These are phyloP conservation scores for Potamarius usumacintae DNA, from an alignment of 2,113 vertebrate genomes.

Conservation along the genomic window DNA sequence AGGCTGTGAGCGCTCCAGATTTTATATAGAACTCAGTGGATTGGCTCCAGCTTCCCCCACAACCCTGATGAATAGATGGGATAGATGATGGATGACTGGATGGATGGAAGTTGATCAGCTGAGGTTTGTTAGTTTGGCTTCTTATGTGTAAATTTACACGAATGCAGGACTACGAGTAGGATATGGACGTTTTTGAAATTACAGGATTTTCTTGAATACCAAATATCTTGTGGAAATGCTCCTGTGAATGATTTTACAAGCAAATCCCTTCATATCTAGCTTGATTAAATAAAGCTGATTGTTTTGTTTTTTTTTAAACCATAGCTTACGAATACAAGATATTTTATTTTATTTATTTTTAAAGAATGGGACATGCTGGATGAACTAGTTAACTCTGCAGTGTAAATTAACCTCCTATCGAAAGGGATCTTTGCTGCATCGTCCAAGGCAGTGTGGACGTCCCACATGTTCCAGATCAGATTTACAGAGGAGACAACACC, in stretches of 20 bases:
- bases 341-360: neutral
- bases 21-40: no score
- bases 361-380: neutral
- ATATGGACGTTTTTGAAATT: neutral
- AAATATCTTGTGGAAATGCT: neutral
- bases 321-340: neutral
- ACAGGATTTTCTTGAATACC: neutral
- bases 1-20: no score
- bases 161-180: neutral
- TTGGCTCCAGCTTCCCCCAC: no score
- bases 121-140: no score
- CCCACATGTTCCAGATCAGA: constrained; percentile 34
- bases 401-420: neutral
- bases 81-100: no score
- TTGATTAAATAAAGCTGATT: neutral
- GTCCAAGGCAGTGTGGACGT: constrained; percentile 32
- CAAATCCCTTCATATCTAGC: neutral
- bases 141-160: neutral
- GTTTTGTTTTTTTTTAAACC: neutral
- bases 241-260: neutral
- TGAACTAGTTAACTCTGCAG: neutral
- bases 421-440: constrained; percentile 19
- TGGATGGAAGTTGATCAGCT: no score
- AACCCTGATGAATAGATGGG: no score
- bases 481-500: constrained; percentile 18